These are phyloP conservation scores for Scolopax mira DNA, from an alignment of 2,113 vertebrate genomes.

Conservation along the genomic window DNA sequence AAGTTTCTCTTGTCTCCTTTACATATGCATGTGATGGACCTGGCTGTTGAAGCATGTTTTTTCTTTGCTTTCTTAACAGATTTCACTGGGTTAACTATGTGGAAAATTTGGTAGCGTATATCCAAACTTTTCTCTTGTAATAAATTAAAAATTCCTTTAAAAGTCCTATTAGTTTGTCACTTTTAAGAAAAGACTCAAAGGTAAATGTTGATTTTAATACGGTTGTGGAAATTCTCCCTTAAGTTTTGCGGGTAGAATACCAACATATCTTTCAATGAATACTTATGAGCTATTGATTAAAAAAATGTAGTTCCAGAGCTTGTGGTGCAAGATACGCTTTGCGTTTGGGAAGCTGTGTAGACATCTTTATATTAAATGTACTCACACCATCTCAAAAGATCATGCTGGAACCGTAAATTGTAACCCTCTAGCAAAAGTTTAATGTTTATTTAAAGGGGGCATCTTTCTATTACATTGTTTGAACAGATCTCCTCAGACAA, in stretches of 20 bases:
- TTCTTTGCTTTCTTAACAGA: conserved; percentile 11
- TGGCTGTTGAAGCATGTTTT: background rate
- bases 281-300: conserved; percentile 59
- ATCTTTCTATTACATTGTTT: conserved; percentile 49
- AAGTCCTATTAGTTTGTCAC: background rate
- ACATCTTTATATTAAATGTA: conserved; percentile 67
- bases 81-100: background rate
- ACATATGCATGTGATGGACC: background rate
- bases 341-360: conserved; percentile 47
- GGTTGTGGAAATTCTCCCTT: background rate
- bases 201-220: conserved; percentile 40
- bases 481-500: conserved; percentile 56
- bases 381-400: conserved; percentile 65
- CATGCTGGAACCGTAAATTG: conserved; percentile 21
- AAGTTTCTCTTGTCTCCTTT: conserved; percentile 13
- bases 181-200: background rate
- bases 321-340: conserved; percentile 47
- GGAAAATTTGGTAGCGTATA: background rate
- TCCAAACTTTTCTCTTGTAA: background rate
- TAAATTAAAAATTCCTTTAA: conserved; percentile 3
- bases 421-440: conserved; percentile 42
- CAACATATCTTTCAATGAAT: conserved; percentile 62
- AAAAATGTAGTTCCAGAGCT: conserved; percentile 48
- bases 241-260: conserved; percentile 9
- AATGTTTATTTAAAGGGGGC: conserved; percentile 54